A percentile compares a stretch with the other conserved stretches of the same genome.
Evolutionary conservation across 2,797 vertebrate species (phyloP).

Genomic region (Gambusia yucatana): DNA sequence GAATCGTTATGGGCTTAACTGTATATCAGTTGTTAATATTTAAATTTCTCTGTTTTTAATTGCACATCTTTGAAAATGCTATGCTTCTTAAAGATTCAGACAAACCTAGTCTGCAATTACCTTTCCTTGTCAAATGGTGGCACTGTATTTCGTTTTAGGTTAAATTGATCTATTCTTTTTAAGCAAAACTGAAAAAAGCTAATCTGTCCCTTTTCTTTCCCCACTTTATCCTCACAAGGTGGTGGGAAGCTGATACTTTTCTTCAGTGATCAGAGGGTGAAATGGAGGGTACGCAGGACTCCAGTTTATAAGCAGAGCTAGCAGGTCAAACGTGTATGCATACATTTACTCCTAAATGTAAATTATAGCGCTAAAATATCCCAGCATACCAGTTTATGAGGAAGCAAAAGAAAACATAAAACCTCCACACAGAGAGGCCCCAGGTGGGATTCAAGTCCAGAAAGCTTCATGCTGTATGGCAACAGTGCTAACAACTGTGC

Average conservation of each 20-base stretch:
- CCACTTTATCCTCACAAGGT: not conserved
- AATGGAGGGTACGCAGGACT: not conserved
- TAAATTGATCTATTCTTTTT: not conserved
- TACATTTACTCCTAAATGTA: not conserved
- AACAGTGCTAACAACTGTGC: not conserved
- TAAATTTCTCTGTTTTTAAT: not conserved
- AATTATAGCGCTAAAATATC: not conserved
- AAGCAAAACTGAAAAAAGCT: not conserved
- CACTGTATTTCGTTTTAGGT: not conserved
- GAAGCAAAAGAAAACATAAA: not conserved
- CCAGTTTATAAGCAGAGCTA: not conserved
- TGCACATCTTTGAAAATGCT: not conserved
- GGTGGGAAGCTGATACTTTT: not conserved
- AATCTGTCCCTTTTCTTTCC: not conserved
- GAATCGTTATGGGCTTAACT: not conserved
- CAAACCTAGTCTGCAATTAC: not conserved
- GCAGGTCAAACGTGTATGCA: not conserved
- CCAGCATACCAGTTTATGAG: not conserved
- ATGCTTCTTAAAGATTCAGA: not conserved
- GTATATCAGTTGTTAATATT: not conserved
- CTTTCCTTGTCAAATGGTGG: conserved; percentile 5
- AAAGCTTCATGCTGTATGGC: not conserved
- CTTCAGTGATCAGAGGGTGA: not conserved
- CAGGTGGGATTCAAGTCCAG: not conserved
- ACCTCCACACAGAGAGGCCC: not conserved